These are phyloP conservation scores for Portevinia maculata DNA, from an alignment of 2,888 invertebrate genomes.

Conservation along the genomic window DNA sequence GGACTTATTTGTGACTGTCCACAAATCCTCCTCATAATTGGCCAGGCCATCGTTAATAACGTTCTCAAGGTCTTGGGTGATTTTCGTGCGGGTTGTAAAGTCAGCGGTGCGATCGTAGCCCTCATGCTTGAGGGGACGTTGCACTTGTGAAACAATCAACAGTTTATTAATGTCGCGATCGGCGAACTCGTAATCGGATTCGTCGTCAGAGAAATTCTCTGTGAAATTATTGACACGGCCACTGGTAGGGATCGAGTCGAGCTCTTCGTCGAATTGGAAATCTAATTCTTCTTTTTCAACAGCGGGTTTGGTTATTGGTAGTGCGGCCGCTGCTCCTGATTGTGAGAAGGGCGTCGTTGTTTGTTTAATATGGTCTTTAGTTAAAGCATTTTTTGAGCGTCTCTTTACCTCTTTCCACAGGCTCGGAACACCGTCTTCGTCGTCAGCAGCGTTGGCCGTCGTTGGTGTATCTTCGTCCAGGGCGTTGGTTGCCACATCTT, in stretches of 20 bases:
- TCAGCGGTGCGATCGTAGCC: constrained; percentile 96
- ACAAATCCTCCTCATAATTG: constrained; percentile 97
- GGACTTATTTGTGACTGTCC: constrained; percentile 86
- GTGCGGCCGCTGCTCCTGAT: constrained; percentile 81
- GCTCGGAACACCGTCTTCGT: constrained; percentile 79
- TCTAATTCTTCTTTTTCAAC: constrained; percentile 91
- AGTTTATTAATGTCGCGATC: constrained; percentile 96
- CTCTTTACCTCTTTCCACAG: constrained; percentile 85
- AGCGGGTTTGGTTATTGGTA: constrained; percentile 73
- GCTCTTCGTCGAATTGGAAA: constrained; percentile 98
- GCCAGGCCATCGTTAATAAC: constrained; percentile 98
- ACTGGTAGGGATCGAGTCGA: constrained; percentile 88
- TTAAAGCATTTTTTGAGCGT: constrained; percentile 84
- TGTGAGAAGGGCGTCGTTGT: constrained; percentile 75
- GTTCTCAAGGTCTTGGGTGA: constrained; percentile 96
- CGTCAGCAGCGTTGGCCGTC: constrained; percentile 86
- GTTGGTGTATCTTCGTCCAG: constrained; percentile 40
- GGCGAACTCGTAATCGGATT: constrained; percentile 94
- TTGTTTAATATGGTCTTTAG: constrained; percentile 83
- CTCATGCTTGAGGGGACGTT: constrained; percentile 90
- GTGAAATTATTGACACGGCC: constrained; percentile 92
- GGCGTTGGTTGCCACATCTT: constrained; percentile 14
- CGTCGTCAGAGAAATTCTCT: constrained; percentile 91
- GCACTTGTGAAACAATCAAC: constrained; percentile 94
- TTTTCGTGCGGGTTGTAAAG: constrained; percentile 94